A percentile compares a stretch with the other conserved stretches of the same genome.
Conservation (phyloP, 2,797 vertebrate genomes). For the Hozukius guyotensis region DNA sequence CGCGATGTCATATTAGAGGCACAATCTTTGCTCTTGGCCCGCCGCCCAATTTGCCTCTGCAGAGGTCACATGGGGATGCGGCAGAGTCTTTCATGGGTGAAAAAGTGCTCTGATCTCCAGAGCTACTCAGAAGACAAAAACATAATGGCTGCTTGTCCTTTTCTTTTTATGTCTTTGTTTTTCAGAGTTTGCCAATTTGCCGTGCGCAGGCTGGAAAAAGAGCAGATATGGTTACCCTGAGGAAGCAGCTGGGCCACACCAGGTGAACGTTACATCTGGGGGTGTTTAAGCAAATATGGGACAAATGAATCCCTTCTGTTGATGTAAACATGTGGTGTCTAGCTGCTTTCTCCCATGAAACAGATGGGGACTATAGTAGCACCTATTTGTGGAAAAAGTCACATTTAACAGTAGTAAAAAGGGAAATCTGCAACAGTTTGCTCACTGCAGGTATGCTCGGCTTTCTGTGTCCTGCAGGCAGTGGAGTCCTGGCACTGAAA, state of each 20-base stretch:
- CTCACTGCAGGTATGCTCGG: conserved; percentile 31
- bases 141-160: conserved; percentile 9
- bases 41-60: conserved; percentile 20
- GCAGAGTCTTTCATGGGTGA: conserved; percentile 24
- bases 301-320: conserved; percentile 8
- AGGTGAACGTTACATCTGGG: conserved; percentile 73
- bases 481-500: conserved; percentile 40
- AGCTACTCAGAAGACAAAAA: conserved; percentile 2
- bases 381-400: neutral
- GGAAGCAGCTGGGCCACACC: conserved; percentile 71
- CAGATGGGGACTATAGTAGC: neutral
- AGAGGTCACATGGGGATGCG: conserved; percentile 32
- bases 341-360: neutral
- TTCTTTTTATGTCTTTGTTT: conserved; percentile 3
- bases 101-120: conserved; percentile 7
- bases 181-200: conserved; percentile 48
- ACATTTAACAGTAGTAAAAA: conserved; percentile 21
- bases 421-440: conserved; percentile 5
- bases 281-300: conserved; percentile 15
- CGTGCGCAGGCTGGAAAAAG: conserved; percentile 38
- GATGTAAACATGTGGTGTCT: neutral
- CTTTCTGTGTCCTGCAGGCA: conserved; percentile 42
- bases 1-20: conserved; percentile 30
- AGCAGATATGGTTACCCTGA: conserved; percentile 71
- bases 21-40: conserved; percentile 27